phyloP scores from a whole-genome alignment of 2,888 invertebrate genomes.

The Meghimatium bilineatum region DNA sequence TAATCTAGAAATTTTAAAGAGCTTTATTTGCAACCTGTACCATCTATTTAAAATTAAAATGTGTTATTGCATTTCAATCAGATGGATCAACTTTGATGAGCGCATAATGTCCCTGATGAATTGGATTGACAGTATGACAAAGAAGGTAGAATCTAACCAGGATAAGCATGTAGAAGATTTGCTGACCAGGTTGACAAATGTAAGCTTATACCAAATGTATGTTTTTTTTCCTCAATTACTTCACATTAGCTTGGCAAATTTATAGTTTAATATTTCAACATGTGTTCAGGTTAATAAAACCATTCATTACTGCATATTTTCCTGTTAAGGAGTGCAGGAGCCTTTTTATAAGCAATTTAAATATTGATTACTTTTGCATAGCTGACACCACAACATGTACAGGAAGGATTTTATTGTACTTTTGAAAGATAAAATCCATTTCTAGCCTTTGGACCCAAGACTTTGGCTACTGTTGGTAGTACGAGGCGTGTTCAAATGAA shows the following conservation, averaged over 20 bases:
- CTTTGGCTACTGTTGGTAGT: no score
- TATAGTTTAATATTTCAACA: not conserved
- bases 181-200: constrained; percentile 70
- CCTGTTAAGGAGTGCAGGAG: no score
- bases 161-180: constrained; percentile 74
- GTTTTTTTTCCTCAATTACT: not conserved
- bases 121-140: constrained; percentile 71
- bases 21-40: not conserved
- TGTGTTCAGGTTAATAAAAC: not conserved
- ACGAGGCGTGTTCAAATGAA: no score
- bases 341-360: no score
- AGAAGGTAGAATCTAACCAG: constrained; percentile 63
- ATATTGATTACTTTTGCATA: no score
- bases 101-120: constrained; percentile 65
- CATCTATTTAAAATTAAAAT: not conserved
- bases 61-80: constrained; percentile 56
- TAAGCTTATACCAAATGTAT: constrained; percentile 48
- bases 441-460: no score
- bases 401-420: no score
- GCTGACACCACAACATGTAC: no score
- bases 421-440: no score
- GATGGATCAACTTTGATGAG: constrained; percentile 50
- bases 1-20: no score
- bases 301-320: no score
- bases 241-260: not conserved